A percentile compares a stretch with the other conserved stretches of the same genome.
phyloP scores from a whole-genome alignment of 1,140 invertebrate genomes.

The Cydia splendana region DNA sequence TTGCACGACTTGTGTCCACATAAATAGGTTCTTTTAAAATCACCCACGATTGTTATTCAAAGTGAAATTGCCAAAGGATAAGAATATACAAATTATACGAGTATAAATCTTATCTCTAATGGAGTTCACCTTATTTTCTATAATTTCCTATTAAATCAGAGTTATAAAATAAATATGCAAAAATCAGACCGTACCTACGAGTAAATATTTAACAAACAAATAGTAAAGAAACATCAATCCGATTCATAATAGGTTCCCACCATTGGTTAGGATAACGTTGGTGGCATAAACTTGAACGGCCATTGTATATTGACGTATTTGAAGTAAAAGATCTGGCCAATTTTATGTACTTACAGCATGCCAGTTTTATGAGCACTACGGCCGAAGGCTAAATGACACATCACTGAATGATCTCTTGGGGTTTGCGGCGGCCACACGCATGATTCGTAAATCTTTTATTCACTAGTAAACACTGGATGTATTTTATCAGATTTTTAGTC shows the following conservation, averaged over 20 bases:
- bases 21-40: too few species aligned
- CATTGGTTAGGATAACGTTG: background rate
- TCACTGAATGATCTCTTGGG: constrained; percentile 4
- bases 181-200: background rate
- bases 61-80: too few species aligned
- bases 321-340: constrained; percentile 5
- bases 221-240: background rate
- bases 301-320: background rate
- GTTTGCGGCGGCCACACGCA: background rate
- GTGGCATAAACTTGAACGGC: background rate
- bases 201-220: background rate
- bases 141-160: too few species aligned
- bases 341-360: background rate
- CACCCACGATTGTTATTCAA: too few species aligned
- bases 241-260: background rate
- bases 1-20: too few species aligned
- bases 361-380: constrained; percentile 8
- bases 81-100: too few species aligned
- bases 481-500: background rate
- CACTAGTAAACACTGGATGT: background rate
- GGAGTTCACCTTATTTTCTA: too few species aligned
- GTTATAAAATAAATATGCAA: too few species aligned
- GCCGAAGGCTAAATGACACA: constrained; percentile 3
- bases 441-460: background rate
- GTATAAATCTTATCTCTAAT: too few species aligned